These are phyloP conservation scores for Lasaia peninsularis DNA, from an alignment of 1,140 invertebrate genomes.

Conservation along the genomic window DNA sequence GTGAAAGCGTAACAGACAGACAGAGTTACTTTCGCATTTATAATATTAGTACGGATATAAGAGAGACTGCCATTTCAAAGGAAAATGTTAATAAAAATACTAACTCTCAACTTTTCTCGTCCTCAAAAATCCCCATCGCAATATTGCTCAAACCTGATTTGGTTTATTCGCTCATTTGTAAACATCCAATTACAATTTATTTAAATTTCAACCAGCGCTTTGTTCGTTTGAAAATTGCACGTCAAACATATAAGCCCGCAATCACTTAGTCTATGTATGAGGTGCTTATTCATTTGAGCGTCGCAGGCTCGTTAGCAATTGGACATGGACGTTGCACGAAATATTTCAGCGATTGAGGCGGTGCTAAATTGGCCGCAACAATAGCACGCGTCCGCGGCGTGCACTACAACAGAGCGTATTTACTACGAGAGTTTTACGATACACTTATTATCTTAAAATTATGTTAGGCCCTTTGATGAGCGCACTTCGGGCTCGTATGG, in stretches of 20 bases:
- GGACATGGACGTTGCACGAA: conserved; percentile 73
- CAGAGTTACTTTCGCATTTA: no score
- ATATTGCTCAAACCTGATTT: background rate
- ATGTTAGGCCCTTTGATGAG: conserved; percentile 38
- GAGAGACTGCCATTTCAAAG: no score
- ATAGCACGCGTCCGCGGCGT: conserved; percentile 39
- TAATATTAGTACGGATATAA: no score
- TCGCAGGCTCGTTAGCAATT: conserved; percentile 75
- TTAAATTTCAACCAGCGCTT: conserved; percentile 9
- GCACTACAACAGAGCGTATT: conserved; percentile 47
- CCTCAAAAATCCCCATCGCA: no score
- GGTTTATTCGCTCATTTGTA: background rate
- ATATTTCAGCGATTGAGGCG: conserved; percentile 76
- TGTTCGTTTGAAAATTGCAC: conserved; percentile 22
- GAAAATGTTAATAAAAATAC: no score
- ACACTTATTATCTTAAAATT: conserved; percentile 68
- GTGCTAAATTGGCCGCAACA: conserved; percentile 73
- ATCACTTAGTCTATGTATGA: conserved; percentile 59
- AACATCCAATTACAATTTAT: conserved; percentile 5
- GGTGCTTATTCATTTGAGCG: conserved; percentile 73
- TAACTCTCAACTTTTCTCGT: no score
- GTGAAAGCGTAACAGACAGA: no score
- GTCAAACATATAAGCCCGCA: conserved; percentile 29
- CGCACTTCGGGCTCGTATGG: no score
- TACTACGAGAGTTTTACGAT: conserved; percentile 65